phyloP scores from a whole-genome alignment of 2,113 vertebrate genomes.

The Phalacrocorax aristotelis region DNA sequence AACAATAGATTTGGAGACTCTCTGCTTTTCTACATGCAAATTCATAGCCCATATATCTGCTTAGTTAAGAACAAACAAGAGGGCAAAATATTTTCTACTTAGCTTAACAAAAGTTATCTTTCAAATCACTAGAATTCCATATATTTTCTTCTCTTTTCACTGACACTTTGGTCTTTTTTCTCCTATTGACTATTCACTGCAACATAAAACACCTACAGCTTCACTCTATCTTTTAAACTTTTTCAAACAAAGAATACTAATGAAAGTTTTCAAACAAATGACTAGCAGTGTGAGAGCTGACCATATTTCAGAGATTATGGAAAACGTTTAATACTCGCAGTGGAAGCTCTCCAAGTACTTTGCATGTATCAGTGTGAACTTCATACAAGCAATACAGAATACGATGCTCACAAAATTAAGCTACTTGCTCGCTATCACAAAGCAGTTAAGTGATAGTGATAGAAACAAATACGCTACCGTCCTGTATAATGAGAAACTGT shows the following conservation, averaged over 20 bases:
- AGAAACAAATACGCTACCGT: neutral
- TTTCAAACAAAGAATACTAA: neutral
- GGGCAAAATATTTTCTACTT: neutral
- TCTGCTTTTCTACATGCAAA: neutral
- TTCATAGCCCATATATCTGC: neutral
- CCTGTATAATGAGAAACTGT: neutral
- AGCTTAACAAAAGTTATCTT: neutral
- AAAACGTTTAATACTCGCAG: neutral
- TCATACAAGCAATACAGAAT: neutral
- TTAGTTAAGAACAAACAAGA: neutral
- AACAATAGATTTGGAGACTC: neutral
- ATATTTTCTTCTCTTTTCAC: neutral
- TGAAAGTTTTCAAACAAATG: neutral
- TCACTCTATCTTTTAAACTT: neutral
- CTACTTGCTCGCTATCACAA: neutral
- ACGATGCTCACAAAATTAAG: neutral
- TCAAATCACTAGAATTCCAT: neutral
- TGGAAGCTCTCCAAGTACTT: neutral
- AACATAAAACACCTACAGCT: neutral
- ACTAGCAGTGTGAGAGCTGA: neutral
- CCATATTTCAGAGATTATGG: neutral
- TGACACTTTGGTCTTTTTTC: neutral
- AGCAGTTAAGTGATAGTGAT: neutral
- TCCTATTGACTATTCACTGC: neutral
- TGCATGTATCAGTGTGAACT: neutral